Evolutionary conservation across 2,888 invertebrate species (phyloP), one percentile per base, ranked within the genome.

Genomic region (Dasysyrphus tricinctus): DNA sequence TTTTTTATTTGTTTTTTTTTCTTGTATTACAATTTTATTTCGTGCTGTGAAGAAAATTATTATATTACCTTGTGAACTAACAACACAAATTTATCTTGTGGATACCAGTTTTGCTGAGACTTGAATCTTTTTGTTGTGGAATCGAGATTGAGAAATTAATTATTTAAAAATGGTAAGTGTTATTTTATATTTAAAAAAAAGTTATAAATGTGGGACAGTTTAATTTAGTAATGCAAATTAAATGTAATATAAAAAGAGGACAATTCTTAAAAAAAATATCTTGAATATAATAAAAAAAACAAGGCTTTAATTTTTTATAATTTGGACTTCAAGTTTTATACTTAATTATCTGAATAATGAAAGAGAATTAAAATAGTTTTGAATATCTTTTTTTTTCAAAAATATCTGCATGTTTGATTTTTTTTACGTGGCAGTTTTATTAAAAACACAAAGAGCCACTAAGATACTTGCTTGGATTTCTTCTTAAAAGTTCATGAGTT

Each of bases 101-200:
- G 84, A 84, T 84, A 84, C 84, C 80, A 72, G 76, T 84, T 84
- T 54, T 29, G 49, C 24, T 3, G n/a, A 67, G 59, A 29, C 3
- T 69, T 47, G n/a, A 37, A 49, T n/a, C 19, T 39, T 0, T 32
- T 74, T 73, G 9, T 16, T 44, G 29, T 16, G 63, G 44, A 57
- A 72, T 32, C 32, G 32, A 5, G 5, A 32, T 54, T 82, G 70
- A 69, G 74, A 67, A 70, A 79, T 75, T 79, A 70, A 56, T 63
- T 74, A 34, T 42, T 57, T 54, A 19, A 80, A 80, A 69, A 80
- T 80, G 80, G 80, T 80, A 80, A 80, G 80, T 42, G 16, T 74
- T 32, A 39, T 19, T 72, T 29, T 37, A 3, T 49, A 49, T 4
- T 4, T 0, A n/a, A 32, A 32, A 19, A 5, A 16, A 8, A 16